Evolutionary conservation across 2,888 invertebrate species (phyloP).

Genomic region (Onchidella celtica): DNA sequence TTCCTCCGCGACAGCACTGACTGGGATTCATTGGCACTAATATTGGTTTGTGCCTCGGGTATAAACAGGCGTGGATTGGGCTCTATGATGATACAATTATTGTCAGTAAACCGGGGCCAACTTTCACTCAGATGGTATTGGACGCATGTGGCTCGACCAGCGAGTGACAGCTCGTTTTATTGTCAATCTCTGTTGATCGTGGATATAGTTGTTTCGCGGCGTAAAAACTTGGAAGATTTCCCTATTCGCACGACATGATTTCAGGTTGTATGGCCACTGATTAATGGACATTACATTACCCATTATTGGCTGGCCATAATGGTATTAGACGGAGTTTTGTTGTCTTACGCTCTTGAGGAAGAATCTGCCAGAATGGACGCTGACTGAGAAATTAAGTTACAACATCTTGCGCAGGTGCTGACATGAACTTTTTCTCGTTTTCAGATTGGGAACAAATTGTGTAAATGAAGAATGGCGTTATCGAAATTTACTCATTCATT

Average conservation of each 20-base stretch:
- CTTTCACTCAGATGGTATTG: slow-evolving; percentile 7
- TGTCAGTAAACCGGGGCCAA: slow-evolving; percentile 16
- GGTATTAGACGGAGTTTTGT: no score
- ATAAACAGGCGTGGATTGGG: not conserved
- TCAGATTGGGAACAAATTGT: not conserved
- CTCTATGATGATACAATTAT: slow-evolving; percentile 22
- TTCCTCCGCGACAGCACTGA: slow-evolving; percentile 15
- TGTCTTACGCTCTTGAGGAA: not conserved
- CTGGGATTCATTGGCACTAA: not conserved
- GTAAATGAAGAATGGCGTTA: slow-evolving; percentile 15
- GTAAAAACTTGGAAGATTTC: no score
- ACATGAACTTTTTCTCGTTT: not conserved
- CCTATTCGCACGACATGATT: no score
- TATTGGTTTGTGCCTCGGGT: not conserved
- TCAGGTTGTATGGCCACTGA: no score
- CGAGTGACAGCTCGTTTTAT: slow-evolving; percentile 1
- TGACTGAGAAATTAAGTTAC: not conserved
- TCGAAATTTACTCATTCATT: not conserved
- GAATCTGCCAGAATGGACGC: not conserved
- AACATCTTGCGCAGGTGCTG: not conserved
- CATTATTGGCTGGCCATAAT: no score
- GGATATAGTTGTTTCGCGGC: no score
- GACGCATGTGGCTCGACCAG: not conserved
- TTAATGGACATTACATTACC: no score
- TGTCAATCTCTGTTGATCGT: no score